phyloP scores from a whole-genome alignment of 2,797 vertebrate genomes.

The Ciconia nigra region DNA sequence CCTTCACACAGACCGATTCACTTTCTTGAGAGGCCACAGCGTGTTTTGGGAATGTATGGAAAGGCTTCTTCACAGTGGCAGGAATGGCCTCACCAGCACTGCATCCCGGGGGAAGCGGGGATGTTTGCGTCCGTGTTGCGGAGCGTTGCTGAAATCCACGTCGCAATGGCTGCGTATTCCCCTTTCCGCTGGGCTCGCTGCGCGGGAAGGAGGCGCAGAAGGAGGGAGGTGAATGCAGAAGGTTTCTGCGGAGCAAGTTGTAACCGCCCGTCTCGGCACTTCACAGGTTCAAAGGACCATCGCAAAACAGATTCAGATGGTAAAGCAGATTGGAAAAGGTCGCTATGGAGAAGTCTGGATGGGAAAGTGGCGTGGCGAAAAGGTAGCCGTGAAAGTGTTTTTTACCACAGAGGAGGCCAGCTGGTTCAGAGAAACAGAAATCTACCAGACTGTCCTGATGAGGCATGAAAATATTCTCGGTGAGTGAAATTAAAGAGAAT shows the following conservation, averaged over 20 bases:
- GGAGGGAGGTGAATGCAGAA: not conserved
- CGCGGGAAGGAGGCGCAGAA: rapidly evolving
- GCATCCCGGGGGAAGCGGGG: rapidly evolving
- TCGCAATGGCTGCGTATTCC: rapidly evolving
- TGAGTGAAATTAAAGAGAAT: constrained; percentile 57
- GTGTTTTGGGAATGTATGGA: not conserved
- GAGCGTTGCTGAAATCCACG: not conserved
- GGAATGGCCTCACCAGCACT: not conserved
- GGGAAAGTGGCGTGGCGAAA: constrained; percentile 94
- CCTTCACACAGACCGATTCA: not conserved
- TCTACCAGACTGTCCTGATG: constrained; percentile 98
- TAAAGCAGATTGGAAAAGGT: constrained; percentile 97
- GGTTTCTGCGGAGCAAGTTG: not conserved
- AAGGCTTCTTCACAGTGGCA: not conserved
- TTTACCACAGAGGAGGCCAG: constrained; percentile 97
- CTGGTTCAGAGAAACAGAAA: constrained; percentile 98
- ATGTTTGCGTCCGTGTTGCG: rapidly evolving
- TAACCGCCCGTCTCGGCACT: constrained; percentile 1
- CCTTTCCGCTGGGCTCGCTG: not conserved
- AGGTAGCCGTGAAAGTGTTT: constrained; percentile 96
- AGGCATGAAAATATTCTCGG: constrained; percentile 97
- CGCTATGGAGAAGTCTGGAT: constrained; percentile 98
- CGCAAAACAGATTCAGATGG: constrained; percentile 98
- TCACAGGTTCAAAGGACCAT: constrained; percentile 94
- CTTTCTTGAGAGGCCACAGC: not conserved